A percentile compares a stretch with the other conserved stretches of the same genome.
These are phyloP conservation scores for Melanophora roralis DNA, from an alignment of 2,888 invertebrate species.

Conservation along the genomic window DNA sequence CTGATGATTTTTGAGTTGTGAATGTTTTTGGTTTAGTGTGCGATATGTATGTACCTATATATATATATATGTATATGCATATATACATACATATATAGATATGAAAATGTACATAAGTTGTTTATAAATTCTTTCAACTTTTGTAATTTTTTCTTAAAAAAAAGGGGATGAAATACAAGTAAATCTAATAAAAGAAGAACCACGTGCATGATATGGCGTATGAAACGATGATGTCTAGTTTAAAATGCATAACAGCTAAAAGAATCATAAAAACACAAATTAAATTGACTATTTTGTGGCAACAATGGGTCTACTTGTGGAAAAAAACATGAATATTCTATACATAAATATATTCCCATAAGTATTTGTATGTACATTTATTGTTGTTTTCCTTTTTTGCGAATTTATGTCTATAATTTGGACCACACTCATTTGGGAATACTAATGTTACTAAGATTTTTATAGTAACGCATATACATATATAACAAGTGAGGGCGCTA, in stretches of 20 bases:
- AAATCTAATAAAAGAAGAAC: neutral
- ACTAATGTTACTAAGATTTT: constrained; percentile 4
- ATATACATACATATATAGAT: neutral
- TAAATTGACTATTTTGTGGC: constrained; percentile 70
- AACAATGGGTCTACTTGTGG: constrained; percentile 21
- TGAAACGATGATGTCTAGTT: constrained; percentile 63
- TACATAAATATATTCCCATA: constrained; percentile 1
- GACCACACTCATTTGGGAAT: constrained; percentile 16
- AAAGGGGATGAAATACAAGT: neutral
- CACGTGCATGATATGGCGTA: constrained; percentile 11
- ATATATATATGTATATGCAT: neutral
- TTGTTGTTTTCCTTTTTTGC: constrained; percentile 5
- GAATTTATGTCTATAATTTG: neutral
- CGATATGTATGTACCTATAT: neutral
- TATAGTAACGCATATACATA: neutral
- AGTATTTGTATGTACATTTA: constrained; percentile 1
- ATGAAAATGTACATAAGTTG: neutral
- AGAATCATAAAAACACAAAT: constrained; percentile 74
- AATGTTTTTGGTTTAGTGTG: too few relatives aligned
- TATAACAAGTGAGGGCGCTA: neutral
- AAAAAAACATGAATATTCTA: neutral
- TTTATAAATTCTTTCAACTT: neutral
- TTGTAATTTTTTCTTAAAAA: neutral
- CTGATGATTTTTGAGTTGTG: too few relatives aligned
- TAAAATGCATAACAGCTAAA: constrained; percentile 73